Evolutionary conservation across 2,113 vertebrate genomes (phyloP).

Genomic region (Lepidothrix coronata): DNA sequence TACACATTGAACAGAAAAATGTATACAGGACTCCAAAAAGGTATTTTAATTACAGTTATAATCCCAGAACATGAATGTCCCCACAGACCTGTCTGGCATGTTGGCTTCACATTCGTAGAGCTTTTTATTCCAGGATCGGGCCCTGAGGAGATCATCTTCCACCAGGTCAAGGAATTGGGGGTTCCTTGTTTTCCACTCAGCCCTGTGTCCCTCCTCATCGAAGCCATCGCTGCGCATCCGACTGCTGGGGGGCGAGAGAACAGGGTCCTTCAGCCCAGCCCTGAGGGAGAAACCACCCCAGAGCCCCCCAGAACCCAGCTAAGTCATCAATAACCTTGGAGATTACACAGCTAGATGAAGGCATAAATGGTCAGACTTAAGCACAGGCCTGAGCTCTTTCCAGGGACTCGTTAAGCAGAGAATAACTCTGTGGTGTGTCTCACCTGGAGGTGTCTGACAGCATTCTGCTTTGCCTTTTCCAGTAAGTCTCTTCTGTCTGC

Average conservation of each 20-base stretch:
- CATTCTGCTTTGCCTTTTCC: slow-evolving; percentile 72
- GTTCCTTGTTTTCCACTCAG: slow-evolving; percentile 67
- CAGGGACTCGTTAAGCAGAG: not conserved
- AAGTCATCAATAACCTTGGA: fast-evolving
- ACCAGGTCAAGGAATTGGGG: slow-evolving; percentile 62
- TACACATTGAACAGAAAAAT: not conserved
- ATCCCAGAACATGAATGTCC: not conserved
- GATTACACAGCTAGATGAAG: fast-evolving
- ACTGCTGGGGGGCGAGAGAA: slow-evolving; percentile 70
- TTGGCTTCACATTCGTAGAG: slow-evolving; percentile 91
- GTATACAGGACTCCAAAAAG: not conserved
- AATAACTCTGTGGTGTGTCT: fast-evolving
- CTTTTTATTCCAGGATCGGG: slow-evolving; percentile 90
- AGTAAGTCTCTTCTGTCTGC: slow-evolving; percentile 74
- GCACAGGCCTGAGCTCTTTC: not conserved
- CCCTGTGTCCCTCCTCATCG: slow-evolving; percentile 76
- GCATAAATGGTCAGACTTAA: not conserved
- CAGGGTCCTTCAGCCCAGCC: not conserved
- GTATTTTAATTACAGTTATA: not conserved
- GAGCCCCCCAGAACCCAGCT: not conserved
- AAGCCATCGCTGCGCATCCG: slow-evolving; percentile 91
- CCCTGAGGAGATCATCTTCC: slow-evolving; percentile 83
- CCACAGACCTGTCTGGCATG: slow-evolving; percentile 89
- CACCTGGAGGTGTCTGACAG: slow-evolving; percentile 74
- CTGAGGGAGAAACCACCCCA: not conserved